These are phyloP conservation scores for Platichthys flesus DNA, from an alignment of 2,113 vertebrate genomes.

Conservation along the genomic window DNA sequence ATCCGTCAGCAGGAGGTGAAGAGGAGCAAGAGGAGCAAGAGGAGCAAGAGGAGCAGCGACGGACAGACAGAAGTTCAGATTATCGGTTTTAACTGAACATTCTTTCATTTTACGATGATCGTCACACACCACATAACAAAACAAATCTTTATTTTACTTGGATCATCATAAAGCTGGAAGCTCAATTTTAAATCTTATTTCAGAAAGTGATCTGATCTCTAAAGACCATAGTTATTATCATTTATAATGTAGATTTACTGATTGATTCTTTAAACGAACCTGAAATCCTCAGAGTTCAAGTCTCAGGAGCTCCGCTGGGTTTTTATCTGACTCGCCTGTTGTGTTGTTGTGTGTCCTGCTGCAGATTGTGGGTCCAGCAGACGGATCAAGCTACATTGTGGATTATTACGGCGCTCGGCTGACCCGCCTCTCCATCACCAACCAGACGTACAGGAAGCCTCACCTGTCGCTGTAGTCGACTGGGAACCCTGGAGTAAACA, in stretches of 20 bases:
- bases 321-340: background rate
- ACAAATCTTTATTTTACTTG: too few species aligned
- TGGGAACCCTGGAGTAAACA: background rate
- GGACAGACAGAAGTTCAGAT: background rate
- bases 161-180: too few species aligned
- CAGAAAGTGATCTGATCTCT: too few species aligned
- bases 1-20: background rate
- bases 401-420: conserved; percentile 97
- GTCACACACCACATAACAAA: too few species aligned
- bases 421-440: conserved; percentile 90
- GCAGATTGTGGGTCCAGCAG: conserved; percentile 96
- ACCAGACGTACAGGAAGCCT: conserved; percentile 95
- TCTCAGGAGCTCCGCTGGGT: background rate
- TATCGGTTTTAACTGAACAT: too few species aligned
- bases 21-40: background rate
- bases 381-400: conserved; percentile 97
- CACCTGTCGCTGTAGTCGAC: conserved; percentile 86
- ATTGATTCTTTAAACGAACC: too few species aligned
- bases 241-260: too few species aligned
- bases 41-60: background rate
- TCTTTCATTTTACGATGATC: too few species aligned
- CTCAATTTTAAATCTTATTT: too few species aligned
- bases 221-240: too few species aligned
- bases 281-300: too few species aligned
- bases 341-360: conserved; percentile 9